Evolutionary conservation across 2,888 invertebrate species (phyloP).

Genomic region (Balanococcus diminutus): DNA sequence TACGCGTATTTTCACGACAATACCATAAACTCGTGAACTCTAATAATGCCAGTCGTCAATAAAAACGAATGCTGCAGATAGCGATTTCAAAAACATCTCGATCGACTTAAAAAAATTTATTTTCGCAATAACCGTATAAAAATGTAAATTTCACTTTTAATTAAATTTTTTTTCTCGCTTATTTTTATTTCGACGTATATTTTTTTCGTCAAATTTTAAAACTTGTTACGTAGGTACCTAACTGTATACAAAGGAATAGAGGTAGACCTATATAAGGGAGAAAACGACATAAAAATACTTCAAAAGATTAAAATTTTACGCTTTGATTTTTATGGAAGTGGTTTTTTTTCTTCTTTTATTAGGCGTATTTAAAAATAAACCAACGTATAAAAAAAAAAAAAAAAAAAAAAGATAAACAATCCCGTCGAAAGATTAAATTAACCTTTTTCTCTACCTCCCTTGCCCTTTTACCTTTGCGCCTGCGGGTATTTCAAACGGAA

Average conservation of each 20-base stretch:
- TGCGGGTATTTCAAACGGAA: conserved; percentile 9
- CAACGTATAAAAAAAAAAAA: too few relatives aligned
- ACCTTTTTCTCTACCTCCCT: not conserved
- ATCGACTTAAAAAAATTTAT: not conserved
- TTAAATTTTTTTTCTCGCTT: not conserved
- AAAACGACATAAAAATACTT: conserved; percentile 14
- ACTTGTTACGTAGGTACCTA: not conserved
- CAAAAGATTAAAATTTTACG: conserved; percentile 41
- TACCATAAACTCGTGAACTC: too few relatives aligned
- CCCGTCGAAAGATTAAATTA: conserved; percentile 27
- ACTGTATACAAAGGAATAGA: not conserved
- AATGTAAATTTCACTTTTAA: not conserved
- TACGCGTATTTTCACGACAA: not conserved
- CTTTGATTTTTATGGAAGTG: conserved; percentile 40
- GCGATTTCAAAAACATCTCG: not conserved
- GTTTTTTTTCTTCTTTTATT: conserved; percentile 24
- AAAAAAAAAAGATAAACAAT: conserved; percentile 9
- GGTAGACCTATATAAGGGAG: not conserved
- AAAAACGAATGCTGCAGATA: too few relatives aligned
- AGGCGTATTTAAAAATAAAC: conserved; percentile 20
- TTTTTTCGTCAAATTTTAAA: not conserved
- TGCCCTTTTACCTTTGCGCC: not conserved
- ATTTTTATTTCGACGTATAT: not conserved
- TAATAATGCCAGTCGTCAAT: too few relatives aligned
- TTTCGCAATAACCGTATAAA: not conserved